Base-by-base conservation (phyloP, 2,888 invertebrate species). In the Pilophorus perplexus region DNA sequence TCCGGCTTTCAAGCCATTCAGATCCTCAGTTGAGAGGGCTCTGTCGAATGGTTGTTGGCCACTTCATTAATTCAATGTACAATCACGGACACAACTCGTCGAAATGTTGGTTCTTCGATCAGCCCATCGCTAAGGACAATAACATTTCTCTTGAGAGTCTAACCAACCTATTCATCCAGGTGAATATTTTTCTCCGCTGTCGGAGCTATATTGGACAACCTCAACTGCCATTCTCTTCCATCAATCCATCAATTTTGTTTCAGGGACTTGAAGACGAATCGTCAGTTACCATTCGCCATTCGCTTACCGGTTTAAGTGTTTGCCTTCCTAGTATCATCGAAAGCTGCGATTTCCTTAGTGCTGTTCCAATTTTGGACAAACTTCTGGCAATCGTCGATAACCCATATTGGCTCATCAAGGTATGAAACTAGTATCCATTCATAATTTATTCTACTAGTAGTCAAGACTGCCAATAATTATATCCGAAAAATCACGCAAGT, bases 341-440 rank as follows among this genome's bases (percentile, higher is more conserved):
- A 74, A 88, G 88, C 52, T 76, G 80, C 5, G 82, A 85, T 70
- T 83, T 83, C 77, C 73, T 77, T 1, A 73, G 81, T 10, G 78
- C 85, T 2, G 76, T 84, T 16, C 79, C 82, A 12, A 76, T 87
- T 3, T 76, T 92, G 46, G 82, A 84, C 69, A 77, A 81, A 18
- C 77, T 92, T 4, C 82, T 88, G 8, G 77, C 78, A 23, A 80
- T 90, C 1, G 84, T 85, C 65, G 79, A 80, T 42, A 90, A 90
- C 76, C 84, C 86, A 0, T 93, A 93, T 77, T 93, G 93, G 89
- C 79, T 93, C 55, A 88, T 93, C 50, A 88, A 88, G 80, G 88
- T 91, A 71, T 79, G 33, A 8, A 33, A 33, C 12, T 6, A 33
- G 33, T 33, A 33, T 33, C 12, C 33, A 33, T 33, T 33, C 12